Evolutionary conservation across 64 coral and sea anemone species (phyloP).

Genomic region (Cladopsammia gracilis): DNA sequence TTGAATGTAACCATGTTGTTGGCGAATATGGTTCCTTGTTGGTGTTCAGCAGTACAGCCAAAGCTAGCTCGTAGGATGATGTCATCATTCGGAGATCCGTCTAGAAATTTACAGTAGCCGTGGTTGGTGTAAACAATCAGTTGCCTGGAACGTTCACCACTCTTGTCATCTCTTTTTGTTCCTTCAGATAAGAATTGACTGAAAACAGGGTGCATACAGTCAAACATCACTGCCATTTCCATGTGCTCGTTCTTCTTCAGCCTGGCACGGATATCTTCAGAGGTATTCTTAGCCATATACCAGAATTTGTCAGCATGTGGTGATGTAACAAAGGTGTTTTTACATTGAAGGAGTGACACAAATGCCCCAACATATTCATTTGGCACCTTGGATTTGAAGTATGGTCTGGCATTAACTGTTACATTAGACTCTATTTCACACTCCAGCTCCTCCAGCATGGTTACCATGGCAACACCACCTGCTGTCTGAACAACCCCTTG

Average conservation of each 20-base stretch:
- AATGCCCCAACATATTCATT: background rate
- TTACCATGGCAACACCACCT: background rate
- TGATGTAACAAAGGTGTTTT: background rate
- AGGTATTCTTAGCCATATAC: background rate
- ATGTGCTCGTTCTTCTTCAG: slow-evolving; percentile 9
- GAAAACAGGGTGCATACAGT: background rate
- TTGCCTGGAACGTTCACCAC: background rate
- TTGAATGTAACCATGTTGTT: background rate
- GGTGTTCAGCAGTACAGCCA: background rate
- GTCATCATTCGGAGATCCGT: background rate
- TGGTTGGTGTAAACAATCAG: background rate
- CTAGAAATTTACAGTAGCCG: background rate
- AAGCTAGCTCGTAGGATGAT: slow-evolving; percentile 6
- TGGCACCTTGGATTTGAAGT: background rate
- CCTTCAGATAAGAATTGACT: no score
- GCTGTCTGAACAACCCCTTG: slow-evolving; percentile 1
- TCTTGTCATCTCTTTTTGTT: background rate
- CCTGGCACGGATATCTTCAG: background rate
- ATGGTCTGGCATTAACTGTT: slow-evolving; percentile 5
- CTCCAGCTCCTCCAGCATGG: background rate
- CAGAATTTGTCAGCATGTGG: background rate
- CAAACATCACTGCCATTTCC: no score
- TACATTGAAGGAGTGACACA: background rate
- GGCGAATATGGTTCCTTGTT: background rate
- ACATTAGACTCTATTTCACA: background rate